Percentiles rank a stretch among this genome's conserved stretches.
Conservation (phyloP, 2,888 invertebrate genomes). For the Adelognathus sp. region DNA sequence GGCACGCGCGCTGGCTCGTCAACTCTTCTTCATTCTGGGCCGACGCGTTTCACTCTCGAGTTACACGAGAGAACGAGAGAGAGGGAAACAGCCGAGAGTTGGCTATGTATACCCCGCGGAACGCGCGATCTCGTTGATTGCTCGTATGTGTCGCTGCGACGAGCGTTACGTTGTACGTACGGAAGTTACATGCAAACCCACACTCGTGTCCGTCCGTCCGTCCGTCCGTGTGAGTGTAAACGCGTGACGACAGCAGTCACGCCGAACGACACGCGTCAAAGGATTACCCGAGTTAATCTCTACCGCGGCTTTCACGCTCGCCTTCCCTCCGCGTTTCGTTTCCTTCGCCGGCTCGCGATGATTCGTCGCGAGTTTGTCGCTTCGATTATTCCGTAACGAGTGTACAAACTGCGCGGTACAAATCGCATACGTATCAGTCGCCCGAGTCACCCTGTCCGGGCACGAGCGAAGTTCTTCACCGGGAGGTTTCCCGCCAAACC, state of each 20-base stretch:
- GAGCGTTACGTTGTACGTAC: conserved; percentile 12
- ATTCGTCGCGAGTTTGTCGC: conserved; percentile 11
- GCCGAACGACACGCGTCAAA: conserved; percentile 65
- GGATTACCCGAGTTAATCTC: conserved; percentile 72
- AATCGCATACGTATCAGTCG: background rate
- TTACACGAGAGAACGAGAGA: conserved; percentile 29
- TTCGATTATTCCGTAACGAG: background rate
- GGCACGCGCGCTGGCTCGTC: conserved; percentile 59
- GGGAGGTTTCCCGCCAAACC: conserved; percentile 40
- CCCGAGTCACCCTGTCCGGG: background rate
- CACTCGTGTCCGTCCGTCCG: background rate
- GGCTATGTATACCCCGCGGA: conserved; percentile 18
- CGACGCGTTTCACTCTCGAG: conserved; percentile 59
- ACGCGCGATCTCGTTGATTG: conserved; percentile 69
- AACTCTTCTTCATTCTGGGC: conserved; percentile 62
- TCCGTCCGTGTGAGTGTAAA: background rate
- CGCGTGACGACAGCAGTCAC: conserved; percentile 55
- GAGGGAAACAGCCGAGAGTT: conserved; percentile 32
- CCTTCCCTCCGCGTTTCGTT: conserved; percentile 6
- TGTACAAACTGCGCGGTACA: background rate
- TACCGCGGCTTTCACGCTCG: conserved; percentile 39
- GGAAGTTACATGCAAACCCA: background rate
- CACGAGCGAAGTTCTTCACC: background rate
- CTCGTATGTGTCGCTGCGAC: conserved; percentile 56
- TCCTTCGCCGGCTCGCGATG: conserved; percentile 10